phyloP scores from a whole-genome alignment of 2,797 vertebrate genomes.

The Coendou prehensilis region DNA sequence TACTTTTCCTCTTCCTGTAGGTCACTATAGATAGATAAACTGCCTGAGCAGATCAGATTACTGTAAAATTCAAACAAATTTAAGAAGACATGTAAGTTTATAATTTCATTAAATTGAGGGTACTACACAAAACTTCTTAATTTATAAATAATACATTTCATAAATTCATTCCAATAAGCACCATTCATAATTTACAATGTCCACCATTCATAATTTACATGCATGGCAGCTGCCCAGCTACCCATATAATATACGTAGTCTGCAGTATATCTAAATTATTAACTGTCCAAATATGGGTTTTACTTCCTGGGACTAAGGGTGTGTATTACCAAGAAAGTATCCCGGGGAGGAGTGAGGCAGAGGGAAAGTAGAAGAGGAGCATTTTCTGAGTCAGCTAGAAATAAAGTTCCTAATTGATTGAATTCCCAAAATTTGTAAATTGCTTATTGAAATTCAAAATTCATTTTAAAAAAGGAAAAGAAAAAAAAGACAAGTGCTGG shows the following conservation, averaged over 20 bases:
- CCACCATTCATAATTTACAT: neutral
- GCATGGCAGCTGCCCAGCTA: neutral
- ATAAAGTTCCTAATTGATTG: neutral
- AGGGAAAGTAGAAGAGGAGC: neutral
- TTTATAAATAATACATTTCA: neutral
- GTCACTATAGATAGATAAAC: neutral
- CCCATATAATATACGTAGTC: neutral
- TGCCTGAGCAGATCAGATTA: neutral
- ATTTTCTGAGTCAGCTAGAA: constrained; percentile 31
- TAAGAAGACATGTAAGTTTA: neutral
- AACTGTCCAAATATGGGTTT: constrained; percentile 27
- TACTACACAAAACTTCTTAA: neutral
- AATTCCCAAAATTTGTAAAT: neutral
- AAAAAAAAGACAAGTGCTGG: neutral
- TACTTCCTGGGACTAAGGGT: neutral
- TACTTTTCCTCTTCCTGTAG: neutral
- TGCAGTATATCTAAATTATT: constrained; percentile 16
- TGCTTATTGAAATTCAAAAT: neutral
- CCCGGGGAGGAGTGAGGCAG: neutral
- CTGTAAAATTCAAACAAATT: neutral
- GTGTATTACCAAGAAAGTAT: neutral
- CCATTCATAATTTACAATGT: neutral
- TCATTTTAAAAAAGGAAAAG: neutral
- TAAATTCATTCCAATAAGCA: neutral
- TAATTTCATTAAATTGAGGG: neutral